Base-by-base conservation (phyloP, 1,140 invertebrate species). In the Octopus bimaculoides region DNA sequence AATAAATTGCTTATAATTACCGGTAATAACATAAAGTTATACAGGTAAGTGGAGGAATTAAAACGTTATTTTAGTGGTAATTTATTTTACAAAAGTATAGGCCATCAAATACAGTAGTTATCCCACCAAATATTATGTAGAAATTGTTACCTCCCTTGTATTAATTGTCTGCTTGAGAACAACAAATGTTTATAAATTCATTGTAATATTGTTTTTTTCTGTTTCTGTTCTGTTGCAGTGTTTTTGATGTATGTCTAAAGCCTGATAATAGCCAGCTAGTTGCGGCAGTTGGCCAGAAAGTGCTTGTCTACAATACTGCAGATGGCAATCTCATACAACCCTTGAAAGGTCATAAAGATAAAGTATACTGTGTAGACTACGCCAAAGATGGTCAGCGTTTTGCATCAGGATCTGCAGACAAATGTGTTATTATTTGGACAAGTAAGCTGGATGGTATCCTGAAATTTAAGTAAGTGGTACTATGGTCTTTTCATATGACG, bases 341-440 rank as follows among this genome's bases (percentile, higher is more conserved):
- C 10, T 91, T 99, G 54, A 88, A 89, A 84, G 91, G 94, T 5
- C 98, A 99, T 88, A 98, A 98, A 91, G 97, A 98, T 81, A 93
- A 93, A 74, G 97, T 99, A 0, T 96, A 98, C 89, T 95, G 96
- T 87, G 94, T 99, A 3, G 93, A 93, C 55, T 99, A 98, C 91
- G 94, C 97, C 4, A 94, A 92, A 85, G 97, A 99, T 93, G 98
- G 98, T 0, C 97, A 97, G 89, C 93, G 95, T 85, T 99, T 99
- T 93, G 98, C 98, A 4, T 98, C 97, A 77, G 98, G 98, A 17
- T 95, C 96, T 86, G 95, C 96, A 7, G 98, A 99, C 89, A 99
- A 98, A 92, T 95, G 95, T 91, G 97, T 99, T 73, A 99, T 99
- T 79, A 97, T 99, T 83, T 99, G 98, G 98, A 98, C 95, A 17